Evolutionary conservation across 1,140 invertebrate genomes (phyloP).

Genomic region (Spodoptera frugiperda): DNA sequence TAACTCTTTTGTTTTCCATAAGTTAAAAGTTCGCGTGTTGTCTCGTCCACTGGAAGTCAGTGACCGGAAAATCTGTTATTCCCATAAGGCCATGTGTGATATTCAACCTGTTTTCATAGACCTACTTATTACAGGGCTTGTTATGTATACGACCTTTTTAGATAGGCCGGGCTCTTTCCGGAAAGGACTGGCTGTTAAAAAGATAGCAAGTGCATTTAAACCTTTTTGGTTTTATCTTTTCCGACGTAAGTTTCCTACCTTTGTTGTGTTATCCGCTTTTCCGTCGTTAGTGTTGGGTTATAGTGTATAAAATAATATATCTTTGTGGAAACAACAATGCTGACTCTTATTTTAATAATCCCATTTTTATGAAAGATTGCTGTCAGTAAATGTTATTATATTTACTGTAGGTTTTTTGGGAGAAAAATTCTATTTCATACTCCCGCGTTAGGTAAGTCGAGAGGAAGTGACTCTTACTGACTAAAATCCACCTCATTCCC

Average conservation of each 20-base stretch:
- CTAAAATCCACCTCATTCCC: too few relatives aligned
- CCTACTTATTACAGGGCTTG: not conserved
- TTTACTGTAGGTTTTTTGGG: too few relatives aligned
- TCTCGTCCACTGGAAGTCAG: slow-evolving; percentile 50
- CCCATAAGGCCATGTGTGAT: slow-evolving; percentile 42
- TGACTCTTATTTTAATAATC: too few relatives aligned
- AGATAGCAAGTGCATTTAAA: slow-evolving; percentile 37
- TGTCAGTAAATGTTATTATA: too few relatives aligned
- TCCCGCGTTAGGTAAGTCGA: too few relatives aligned
- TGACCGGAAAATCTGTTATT: slow-evolving; percentile 63
- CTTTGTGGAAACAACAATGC: not conserved
- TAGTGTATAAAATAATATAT: not conserved
- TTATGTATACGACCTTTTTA: slow-evolving; percentile 25
- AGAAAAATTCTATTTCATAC: too few relatives aligned
- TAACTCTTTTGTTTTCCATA: slow-evolving; percentile 36
- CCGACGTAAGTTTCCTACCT: slow-evolving; percentile 23
- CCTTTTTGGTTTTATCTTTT: slow-evolving; percentile 38
- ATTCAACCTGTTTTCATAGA: slow-evolving; percentile 30
- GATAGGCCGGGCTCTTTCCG: slow-evolving; percentile 20
- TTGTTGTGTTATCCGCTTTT: slow-evolving; percentile 23
- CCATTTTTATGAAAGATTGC: too few relatives aligned
- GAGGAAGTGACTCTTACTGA: too few relatives aligned
- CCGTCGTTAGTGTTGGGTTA: not conserved
- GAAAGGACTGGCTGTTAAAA: slow-evolving; percentile 35
- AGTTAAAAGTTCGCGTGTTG: slow-evolving; percentile 59